These are phyloP conservation scores for Diadromus collaris DNA, from an alignment of 2,888 invertebrate species.

Conservation along the genomic window DNA sequence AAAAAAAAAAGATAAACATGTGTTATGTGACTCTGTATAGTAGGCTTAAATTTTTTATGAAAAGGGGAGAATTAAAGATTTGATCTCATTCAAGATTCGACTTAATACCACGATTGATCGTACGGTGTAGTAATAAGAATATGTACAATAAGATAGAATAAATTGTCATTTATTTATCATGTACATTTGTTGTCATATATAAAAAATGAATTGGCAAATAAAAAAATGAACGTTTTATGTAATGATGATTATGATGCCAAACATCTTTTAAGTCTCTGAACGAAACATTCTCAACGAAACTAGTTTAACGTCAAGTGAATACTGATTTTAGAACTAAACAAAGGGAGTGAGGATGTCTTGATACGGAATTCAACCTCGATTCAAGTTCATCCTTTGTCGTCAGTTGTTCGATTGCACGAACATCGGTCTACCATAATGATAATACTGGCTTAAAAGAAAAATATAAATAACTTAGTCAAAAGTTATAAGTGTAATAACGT, in stretches of 20 bases:
- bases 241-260: not conserved
- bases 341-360: not conserved
- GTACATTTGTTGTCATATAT: not conserved
- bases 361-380: not conserved
- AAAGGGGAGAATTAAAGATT: too few relatives aligned
- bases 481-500: not conserved
- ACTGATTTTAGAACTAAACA: not conserved
- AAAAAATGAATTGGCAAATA: not conserved
- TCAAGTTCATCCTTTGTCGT: not conserved
- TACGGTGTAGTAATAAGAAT: not conserved
- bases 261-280: not conserved
- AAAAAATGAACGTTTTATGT: not conserved
- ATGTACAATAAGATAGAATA: not conserved
- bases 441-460: not conserved
- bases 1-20: too few relatives aligned
- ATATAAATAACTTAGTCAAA: not conserved
- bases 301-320: not conserved
- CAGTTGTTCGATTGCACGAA: not conserved
- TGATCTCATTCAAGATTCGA: too few relatives aligned
- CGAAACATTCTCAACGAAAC: not conserved
- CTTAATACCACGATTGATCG: too few relatives aligned
- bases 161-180: constrained; percentile 1
- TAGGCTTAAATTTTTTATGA: too few relatives aligned
- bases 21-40: too few relatives aligned
- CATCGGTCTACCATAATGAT: not conserved